phyloP scores from a whole-genome alignment of 2,113 vertebrate genomes.

The Danionella cerebrum region DNA sequence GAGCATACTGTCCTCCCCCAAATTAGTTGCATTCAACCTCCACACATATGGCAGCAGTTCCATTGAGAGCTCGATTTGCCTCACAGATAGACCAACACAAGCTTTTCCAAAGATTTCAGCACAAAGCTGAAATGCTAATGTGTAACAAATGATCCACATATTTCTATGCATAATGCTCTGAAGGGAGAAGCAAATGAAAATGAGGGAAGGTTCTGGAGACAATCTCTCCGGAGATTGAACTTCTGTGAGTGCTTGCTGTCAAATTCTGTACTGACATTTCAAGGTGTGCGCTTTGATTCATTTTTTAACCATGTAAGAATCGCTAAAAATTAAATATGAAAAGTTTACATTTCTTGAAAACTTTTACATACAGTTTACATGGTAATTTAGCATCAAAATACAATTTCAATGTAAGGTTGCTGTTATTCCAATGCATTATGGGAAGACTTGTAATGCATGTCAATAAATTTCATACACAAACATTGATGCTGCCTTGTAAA shows the following conservation, averaged over 20 bases:
- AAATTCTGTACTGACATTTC: no score
- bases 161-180: constrained; percentile 1
- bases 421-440: no score
- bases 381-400: no score
- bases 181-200: neutral
- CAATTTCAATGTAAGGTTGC: no score
- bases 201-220: neutral
- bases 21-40: neutral
- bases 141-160: constrained; percentile 9
- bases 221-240: neutral
- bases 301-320: no score
- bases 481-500: no score
- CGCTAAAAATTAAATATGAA: no score
- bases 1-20: constrained; percentile 23
- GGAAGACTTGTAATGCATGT: no score
- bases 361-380: no score
- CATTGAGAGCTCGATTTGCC: constrained; percentile 21
- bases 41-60: neutral
- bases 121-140: constrained; percentile 22
- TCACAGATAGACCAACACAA: constrained; percentile 13
- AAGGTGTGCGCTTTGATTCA: no score
- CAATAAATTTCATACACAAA: no score
- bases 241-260: neutral
- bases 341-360: no score
- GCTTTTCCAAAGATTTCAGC: constrained; percentile 8